phyloP scores from a whole-genome alignment of 2,113 vertebrate genomes.

The Hydrochoerus hydrochaeris region DNA sequence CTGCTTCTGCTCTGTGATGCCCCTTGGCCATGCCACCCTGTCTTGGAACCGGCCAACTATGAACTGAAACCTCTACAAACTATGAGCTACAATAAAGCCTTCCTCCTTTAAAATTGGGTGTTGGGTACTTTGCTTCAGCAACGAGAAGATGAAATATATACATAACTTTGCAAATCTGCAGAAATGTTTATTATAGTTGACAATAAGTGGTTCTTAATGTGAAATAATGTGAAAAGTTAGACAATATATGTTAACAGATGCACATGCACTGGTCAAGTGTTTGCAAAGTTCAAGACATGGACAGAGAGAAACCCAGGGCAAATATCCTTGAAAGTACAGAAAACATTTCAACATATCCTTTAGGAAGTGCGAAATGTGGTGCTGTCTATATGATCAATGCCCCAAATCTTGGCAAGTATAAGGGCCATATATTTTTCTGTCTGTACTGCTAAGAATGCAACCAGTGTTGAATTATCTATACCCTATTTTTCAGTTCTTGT shows the following conservation, averaged over 20 bases:
- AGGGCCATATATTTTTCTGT: background rate
- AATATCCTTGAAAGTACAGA: background rate
- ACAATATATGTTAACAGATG: background rate
- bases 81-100: background rate
- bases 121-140: background rate
- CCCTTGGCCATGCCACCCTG: background rate
- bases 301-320: conserved; percentile 49
- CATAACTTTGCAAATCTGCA: background rate
- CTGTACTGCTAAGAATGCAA: background rate
- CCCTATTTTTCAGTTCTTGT: background rate
- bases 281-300: conserved; percentile 49
- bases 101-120: background rate
- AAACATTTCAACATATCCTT: conserved; percentile 24
- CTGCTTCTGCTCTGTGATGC: background rate
- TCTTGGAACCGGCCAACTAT: background rate
- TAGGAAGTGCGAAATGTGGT: background rate
- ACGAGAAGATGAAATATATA: background rate
- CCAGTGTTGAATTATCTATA: conserved; percentile 31
- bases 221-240: background rate
- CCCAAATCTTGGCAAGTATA: background rate
- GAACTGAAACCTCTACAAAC: background rate
- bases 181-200: conserved; percentile 62
- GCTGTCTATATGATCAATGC: conserved; percentile 35
- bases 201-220: conserved; percentile 48
- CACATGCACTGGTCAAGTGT: conserved; percentile 40